Evolutionary conservation across 2,113 vertebrate genomes (phyloP), one percentile per base, ranked within the genome.

Genomic region (Lagenorhynchus albirostris): DNA sequence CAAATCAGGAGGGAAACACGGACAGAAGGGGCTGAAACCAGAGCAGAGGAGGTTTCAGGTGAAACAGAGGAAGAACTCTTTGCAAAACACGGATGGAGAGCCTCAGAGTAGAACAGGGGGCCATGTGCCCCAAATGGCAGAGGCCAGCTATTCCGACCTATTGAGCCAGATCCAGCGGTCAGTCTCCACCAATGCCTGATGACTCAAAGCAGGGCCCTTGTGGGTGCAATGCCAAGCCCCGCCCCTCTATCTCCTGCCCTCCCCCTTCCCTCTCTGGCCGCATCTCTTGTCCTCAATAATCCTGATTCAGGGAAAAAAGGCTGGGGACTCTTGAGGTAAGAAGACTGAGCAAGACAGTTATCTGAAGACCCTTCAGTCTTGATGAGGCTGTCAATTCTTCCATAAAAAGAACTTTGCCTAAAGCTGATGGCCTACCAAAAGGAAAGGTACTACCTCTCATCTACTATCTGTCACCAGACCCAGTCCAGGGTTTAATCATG

Each of bases 101-200:
- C 8, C 33, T 67, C 80, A 50, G 13, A n/a, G 44, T 11, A 85
- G n/a, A n/a, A 44, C 7, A 58, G 65, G 36, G 36, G 47, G 76
- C 31, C 23, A 9, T 1, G 0, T 7, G n/a, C 12, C 55, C n/a
- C 31, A 36, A 4, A n/a, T 0, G 21, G 44, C 26, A 76, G 60
- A 58, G 21, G 25, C 23, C 1, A 1, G 23, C 50, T 74, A 17
- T 1, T 71, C 55, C 2, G 4, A 36, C 77, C 55, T 23, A 67
- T 11, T 17, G 4, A 14, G 41, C 31, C 36, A n/a, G 31, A 60
- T 5, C 73, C 63, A 9, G 41, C 0, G 8, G 50, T 33, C 80
- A 74, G 6, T 58, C 41, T 60, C 91, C 31, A 3, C 25, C 1
- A 0, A 17, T 9, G 4, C 31, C 77, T 36, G 11, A 18, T 10